Base-by-base conservation (phyloP, 2,888 invertebrate genomes). In the Coelopa pilipes region DNA sequence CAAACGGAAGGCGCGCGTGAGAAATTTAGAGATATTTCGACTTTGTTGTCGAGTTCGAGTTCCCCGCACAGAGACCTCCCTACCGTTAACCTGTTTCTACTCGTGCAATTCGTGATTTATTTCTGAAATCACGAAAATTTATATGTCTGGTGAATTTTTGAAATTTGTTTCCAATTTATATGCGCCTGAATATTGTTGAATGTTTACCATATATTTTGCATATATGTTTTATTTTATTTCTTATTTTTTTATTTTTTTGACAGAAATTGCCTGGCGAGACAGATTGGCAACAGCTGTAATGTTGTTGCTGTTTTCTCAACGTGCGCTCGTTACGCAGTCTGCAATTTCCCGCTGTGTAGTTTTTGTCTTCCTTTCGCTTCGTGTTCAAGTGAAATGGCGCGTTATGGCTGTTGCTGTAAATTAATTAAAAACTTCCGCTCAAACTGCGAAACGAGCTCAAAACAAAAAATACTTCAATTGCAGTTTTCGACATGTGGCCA, bases 231-330 rank as follows among this genome's bases (percentile, higher is more conserved):
- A 57, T 13, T 57, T 69, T 63, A 7, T 17, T 34, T 2, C 34
- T 69, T 19, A 46, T 9, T 34, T 55, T 46, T 69, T 55, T 7
- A 17, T 55, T 57, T 45, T 69, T 69, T 69, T 69, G 68, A 57
- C 68, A 69, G 34, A 34, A 57, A 17, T 45, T 17, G 17, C 49
- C 45, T 0, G 19, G 57, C 17, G 46, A 65, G 74, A 70, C 66
- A 70, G 49, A 74, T 74, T 70, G 74, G 68, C 69, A 70, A 24
- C 70, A 47, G 74, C 70, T 65, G 74, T 34, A 34, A 66, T 74
- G 74, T 21, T 53, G 50, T 55, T 17, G 19, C 7, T 34, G 34
- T 34, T 34, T 34, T 34, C 7, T 34, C 7, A 34, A 7, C 7
- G 4, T 34, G 34, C 7, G 34, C 7, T 34, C 34, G 34, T 34